These are phyloP conservation scores for Machaerirhynchus nigripectus DNA, from an alignment of 2,113 vertebrate genomes.

Conservation along the genomic window DNA sequence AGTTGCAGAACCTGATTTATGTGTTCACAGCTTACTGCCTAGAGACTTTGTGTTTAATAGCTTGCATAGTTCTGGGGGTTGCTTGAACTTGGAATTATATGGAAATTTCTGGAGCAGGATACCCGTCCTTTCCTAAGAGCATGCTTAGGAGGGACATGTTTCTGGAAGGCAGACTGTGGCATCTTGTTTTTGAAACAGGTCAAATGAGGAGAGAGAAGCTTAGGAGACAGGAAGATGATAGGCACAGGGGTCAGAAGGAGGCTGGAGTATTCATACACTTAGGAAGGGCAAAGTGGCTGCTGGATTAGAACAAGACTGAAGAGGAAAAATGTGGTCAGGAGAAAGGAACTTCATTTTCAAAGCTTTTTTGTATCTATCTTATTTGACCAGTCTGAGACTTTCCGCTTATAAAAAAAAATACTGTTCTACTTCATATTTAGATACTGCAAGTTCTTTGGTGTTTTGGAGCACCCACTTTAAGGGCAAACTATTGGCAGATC, in stretches of 20 bases:
- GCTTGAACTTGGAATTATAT: neutral
- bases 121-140: neutral
- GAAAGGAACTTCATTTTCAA: neutral
- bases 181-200: neutral
- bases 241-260: neutral
- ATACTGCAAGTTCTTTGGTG: neutral
- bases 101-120: neutral
- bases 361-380: neutral
- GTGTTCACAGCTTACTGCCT: neutral
- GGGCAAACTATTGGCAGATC: neutral
- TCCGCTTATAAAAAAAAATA: neutral
- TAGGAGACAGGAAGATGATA: neutral
- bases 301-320: neutral
- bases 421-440: neutral
- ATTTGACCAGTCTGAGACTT: neutral
- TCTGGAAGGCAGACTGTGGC: neutral
- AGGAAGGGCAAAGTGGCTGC: neutral
- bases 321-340: neutral
- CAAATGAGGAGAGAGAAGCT: neutral
- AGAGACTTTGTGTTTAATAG: neutral
- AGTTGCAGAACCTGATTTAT: neutral
- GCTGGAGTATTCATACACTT: neutral
- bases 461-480: neutral
- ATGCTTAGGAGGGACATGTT: neutral
- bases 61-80: neutral